A percentile compares a stretch with the other conserved stretches of the same genome.
Conservation (phyloP, 2,797 vertebrate species). For the Gephyroberyx darwinii region DNA sequence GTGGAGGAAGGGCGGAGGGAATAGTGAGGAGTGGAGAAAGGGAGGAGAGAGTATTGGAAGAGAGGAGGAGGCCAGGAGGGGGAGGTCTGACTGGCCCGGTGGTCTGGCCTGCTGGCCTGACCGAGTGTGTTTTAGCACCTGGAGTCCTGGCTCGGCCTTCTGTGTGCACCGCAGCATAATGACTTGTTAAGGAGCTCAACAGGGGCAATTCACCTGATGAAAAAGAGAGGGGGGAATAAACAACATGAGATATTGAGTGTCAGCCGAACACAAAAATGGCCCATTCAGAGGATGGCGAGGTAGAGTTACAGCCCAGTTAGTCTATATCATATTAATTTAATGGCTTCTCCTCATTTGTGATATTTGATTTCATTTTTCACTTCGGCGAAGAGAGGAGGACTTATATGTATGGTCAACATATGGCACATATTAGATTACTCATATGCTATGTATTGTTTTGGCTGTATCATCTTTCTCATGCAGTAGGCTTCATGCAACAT, state of each 20-base stretch:
- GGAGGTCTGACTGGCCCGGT: slow-evolving; percentile 22
- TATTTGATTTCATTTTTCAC: slow-evolving; percentile 81
- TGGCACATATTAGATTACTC: slow-evolving; percentile 83
- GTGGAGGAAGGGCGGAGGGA: neutral
- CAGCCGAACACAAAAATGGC: slow-evolving; percentile 68
- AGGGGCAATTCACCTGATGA: slow-evolving; percentile 71
- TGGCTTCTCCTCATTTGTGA: slow-evolving; percentile 72
- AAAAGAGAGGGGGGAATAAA: slow-evolving; percentile 47
- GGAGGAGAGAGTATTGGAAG: slow-evolving; percentile 11
- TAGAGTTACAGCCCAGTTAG: slow-evolving; percentile 63
- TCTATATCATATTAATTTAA: slow-evolving; percentile 76
- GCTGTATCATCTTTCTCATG: slow-evolving; percentile 72
- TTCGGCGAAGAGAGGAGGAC: slow-evolving; percentile 61
- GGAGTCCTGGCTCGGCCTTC: slow-evolving; percentile 57
- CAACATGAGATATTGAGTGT: slow-evolving; percentile 68
- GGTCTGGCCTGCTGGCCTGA: slow-evolving; percentile 31
- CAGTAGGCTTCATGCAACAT: slow-evolving; percentile 74
- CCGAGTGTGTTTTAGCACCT: slow-evolving; percentile 75
- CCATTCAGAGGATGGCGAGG: slow-evolving; percentile 57
- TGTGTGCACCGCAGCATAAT: slow-evolving; percentile 60
- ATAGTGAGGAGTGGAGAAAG: neutral
- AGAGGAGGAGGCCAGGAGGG: slow-evolving; percentile 29
- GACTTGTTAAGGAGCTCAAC: slow-evolving; percentile 71
- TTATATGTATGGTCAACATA: slow-evolving; percentile 80
- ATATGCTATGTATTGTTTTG: slow-evolving; percentile 81